These are phyloP conservation scores for Prosapia bicincta DNA, from an alignment of 2,888 invertebrate genomes.

Conservation along the genomic window DNA sequence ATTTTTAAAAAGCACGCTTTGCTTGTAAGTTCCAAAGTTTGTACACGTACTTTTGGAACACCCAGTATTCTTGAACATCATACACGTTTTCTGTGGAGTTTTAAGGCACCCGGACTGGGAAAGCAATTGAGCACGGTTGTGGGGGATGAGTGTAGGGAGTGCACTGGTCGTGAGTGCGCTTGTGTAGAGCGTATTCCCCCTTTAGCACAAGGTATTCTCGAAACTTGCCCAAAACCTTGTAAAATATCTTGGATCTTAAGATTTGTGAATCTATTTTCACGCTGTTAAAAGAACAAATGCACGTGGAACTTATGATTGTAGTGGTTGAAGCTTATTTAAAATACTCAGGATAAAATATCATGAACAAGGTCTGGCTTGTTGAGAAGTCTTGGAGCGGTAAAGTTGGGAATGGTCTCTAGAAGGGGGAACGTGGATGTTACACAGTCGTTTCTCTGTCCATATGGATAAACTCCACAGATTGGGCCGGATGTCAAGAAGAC, in stretches of 20 bases:
- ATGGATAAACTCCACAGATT: slow-evolving; percentile 89
- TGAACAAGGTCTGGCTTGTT: too few species aligned
- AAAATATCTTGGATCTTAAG: too few species aligned
- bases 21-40: not conserved
- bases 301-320: too few species aligned
- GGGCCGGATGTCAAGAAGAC: slow-evolving; percentile 85
- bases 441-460: slow-evolving; percentile 92
- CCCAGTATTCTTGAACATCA: not conserved
- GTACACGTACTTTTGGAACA: not conserved
- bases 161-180: not conserved
- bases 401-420: not conserved
- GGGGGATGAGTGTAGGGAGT: not conserved
- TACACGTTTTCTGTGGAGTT: not conserved
- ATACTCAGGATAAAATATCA: too few species aligned
- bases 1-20: too few species aligned
- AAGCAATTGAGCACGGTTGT: not conserved
- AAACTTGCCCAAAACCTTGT: too few species aligned
- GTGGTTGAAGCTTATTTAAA: too few species aligned
- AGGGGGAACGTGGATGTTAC: slow-evolving; percentile 47
- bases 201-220: too few species aligned
- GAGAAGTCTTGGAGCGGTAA: too few species aligned
- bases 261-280: too few species aligned
- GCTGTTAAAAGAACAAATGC: too few species aligned
- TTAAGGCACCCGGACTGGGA: not conserved
- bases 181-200: not conserved